A percentile compares a stretch with the other conserved stretches of the same genome.
phyloP scores from a whole-genome alignment of 2,888 invertebrate species.

The Scrobipalpa costella region DNA sequence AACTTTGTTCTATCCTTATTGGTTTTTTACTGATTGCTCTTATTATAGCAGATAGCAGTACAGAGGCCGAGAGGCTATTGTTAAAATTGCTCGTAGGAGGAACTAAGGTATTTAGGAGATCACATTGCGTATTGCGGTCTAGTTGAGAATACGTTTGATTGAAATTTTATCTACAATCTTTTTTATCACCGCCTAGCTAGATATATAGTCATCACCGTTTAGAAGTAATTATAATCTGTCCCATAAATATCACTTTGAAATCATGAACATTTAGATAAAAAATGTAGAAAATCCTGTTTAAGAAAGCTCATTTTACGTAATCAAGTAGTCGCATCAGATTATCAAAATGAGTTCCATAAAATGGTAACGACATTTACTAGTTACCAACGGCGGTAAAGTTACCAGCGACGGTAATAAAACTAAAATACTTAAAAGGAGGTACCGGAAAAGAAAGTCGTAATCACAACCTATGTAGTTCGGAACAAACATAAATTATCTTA shows the following conservation, averaged over 20 bases:
- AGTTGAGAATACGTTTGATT: too few species aligned
- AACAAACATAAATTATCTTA: conserved; percentile 17
- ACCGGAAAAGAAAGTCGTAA: conserved; percentile 25
- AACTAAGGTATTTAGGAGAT: too few species aligned
- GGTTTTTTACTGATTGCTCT: background rate
- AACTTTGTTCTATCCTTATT: background rate
- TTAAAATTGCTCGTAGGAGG: background rate
- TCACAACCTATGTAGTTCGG: conserved; percentile 15
- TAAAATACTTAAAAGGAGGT: conserved; percentile 4
- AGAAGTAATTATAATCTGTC: too few species aligned
- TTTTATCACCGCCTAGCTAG: too few species aligned
- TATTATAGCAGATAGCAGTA: background rate
- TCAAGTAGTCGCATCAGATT: conserved; percentile 8
- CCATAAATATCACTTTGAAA: background rate
- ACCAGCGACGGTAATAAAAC: conserved; percentile 17
- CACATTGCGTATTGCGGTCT: too few species aligned
- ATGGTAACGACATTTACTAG: conserved; percentile 11
- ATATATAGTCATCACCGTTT: too few species aligned
- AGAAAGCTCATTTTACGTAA: conserved; percentile 10
- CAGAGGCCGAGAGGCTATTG: background rate
- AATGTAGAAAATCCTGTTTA: conserved; percentile 2
- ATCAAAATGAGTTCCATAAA: conserved; percentile 12
- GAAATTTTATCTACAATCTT: too few species aligned
- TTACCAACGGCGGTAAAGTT: conserved; percentile 10
- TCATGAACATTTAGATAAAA: conserved; percentile 1